A percentile compares a stretch with the other conserved stretches of the same genome.
Evolutionary conservation across 2,113 vertebrate genomes (phyloP).

Genomic region (Burhinus oedicnemus): DNA sequence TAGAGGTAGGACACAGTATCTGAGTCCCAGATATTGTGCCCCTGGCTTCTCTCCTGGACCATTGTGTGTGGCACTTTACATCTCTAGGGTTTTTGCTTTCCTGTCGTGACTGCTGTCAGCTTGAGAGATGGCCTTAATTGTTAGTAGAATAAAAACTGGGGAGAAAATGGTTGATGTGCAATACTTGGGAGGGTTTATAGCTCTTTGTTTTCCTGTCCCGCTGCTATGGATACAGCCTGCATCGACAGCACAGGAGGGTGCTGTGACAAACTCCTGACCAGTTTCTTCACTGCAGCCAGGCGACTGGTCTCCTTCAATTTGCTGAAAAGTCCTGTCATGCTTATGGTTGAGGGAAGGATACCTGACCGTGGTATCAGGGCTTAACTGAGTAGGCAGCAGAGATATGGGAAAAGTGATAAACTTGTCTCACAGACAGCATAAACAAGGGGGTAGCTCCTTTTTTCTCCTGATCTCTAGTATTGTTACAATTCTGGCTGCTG

Average conservation of each 20-base stretch:
- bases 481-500: not conserved
- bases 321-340: not conserved
- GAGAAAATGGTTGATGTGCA: not conserved
- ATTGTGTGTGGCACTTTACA: not conserved
- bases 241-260: not conserved
- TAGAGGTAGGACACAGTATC: not conserved
- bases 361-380: not conserved
- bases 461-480: not conserved
- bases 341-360: not conserved
- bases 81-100: not conserved
- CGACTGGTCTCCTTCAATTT: not conserved
- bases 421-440: rapidly evolving
- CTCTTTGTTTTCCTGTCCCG: not conserved
- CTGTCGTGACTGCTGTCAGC: not conserved
- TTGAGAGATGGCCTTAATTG: not conserved
- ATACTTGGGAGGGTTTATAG: not conserved
- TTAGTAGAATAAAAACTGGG: not conserved
- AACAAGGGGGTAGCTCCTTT: not conserved
- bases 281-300: not conserved
- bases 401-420: not conserved
- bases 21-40: not conserved
- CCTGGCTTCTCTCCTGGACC: not conserved
- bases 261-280: not conserved
- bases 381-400: not conserved
- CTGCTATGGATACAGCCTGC: not conserved